Conservation (phyloP, 2,888 invertebrate genomes). For the Drosophila gaucha region DNA sequence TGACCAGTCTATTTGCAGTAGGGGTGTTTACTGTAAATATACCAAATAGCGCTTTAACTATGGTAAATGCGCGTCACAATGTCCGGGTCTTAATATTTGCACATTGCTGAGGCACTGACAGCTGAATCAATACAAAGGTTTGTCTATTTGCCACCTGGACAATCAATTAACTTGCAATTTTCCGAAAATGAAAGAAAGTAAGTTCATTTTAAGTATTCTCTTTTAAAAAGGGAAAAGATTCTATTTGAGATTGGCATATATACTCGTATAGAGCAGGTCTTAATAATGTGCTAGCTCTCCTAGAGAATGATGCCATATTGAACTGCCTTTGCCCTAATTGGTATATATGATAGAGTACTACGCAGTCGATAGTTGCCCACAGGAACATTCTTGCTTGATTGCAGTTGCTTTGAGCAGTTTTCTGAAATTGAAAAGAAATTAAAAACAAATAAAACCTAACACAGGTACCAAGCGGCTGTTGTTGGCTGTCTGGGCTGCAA, state of each 20-base stretch:
- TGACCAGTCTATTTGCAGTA: slow-evolving; percentile 43
- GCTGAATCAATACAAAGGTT: background rate
- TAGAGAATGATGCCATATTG: background rate
- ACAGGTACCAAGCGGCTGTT: background rate
- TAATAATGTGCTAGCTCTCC: background rate
- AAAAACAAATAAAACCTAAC: slow-evolving; percentile 4
- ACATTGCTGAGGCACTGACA: background rate
- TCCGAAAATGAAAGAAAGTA: background rate
- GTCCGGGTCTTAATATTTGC: background rate
- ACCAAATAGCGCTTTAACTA: no score
- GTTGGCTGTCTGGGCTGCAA: background rate
- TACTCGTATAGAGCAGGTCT: no score
- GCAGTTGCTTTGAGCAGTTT: background rate
- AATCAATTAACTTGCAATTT: slow-evolving; percentile 1
- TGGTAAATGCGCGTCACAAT: background rate
- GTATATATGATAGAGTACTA: no score
- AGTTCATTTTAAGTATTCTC: background rate
- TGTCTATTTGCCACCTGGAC: background rate
- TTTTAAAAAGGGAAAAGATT: no score
- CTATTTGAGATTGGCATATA: no score
- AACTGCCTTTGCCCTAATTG: background rate
- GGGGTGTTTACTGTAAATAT: slow-evolving; percentile 17
- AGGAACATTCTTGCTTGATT: background rate
- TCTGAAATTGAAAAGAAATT: slow-evolving; percentile 5
- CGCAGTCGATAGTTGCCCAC: background rate